These are phyloP conservation scores for Hemibagrus wyckioides DNA, from an alignment of 2,113 vertebrate species.

Conservation along the genomic window DNA sequence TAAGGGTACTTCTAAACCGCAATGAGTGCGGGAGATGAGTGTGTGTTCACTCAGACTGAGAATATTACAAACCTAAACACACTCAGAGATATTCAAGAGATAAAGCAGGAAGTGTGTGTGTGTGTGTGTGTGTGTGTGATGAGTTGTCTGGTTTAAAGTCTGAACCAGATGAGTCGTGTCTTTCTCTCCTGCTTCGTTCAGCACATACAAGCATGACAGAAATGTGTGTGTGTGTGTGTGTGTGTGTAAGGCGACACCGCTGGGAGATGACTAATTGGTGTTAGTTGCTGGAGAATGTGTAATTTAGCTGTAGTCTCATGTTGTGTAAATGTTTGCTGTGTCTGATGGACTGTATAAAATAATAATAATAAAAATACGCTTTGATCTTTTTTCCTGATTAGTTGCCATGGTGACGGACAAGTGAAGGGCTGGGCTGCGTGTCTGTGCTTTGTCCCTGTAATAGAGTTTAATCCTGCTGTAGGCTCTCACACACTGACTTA, in stretches of 20 bases:
- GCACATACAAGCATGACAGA: slow-evolving; percentile 5
- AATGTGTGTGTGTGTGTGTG: slow-evolving; percentile 7
- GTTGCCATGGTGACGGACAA: slow-evolving; percentile 21
- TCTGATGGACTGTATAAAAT: slow-evolving; percentile 11
- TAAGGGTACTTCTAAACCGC: slow-evolving; percentile 46
- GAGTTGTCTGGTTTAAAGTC: slow-evolving; percentile 7
- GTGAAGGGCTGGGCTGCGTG: background rate
- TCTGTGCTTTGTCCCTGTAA: background rate
- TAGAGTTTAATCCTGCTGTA: background rate
- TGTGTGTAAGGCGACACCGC: background rate
- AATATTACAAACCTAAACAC: slow-evolving; percentile 31
- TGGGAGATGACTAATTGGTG: slow-evolving; percentile 33
- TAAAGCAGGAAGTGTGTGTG: slow-evolving; percentile 15
- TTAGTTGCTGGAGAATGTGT: slow-evolving; percentile 28
- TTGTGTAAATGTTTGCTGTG: slow-evolving; percentile 19
- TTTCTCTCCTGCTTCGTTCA: slow-evolving; percentile 30
- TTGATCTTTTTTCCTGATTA: slow-evolving; percentile 23
- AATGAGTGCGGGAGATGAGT: slow-evolving; percentile 13
- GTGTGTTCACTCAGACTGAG: background rate
- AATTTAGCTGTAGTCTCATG: slow-evolving; percentile 5
- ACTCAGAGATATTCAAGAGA: slow-evolving; percentile 26
- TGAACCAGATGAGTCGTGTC: slow-evolving; percentile 46
- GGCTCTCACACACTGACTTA: background rate
- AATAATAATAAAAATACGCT: slow-evolving; percentile 1
- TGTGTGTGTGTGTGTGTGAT: slow-evolving; percentile 25